Percentiles rank a stretch among this genome's conserved stretches.
These are phyloP conservation scores for Pristionchus japonicus DNA, from an alignment of 2,888 invertebrate genomes.

Conservation along the genomic window DNA sequence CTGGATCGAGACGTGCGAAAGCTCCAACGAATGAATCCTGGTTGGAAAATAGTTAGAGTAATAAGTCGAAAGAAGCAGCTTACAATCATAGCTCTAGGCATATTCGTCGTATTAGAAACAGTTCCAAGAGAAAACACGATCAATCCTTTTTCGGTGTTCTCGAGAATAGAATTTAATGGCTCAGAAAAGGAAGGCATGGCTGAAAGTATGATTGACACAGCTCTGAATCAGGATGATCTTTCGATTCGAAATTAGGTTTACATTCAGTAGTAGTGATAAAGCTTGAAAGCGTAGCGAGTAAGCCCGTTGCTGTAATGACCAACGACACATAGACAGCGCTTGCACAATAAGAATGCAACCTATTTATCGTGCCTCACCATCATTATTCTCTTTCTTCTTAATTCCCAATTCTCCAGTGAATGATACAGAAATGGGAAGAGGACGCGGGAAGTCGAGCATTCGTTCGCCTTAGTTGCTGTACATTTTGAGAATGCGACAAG, in stretches of 20 bases:
- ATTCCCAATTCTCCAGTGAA: slow-evolving; percentile 70
- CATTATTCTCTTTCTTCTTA: slow-evolving; percentile 48
- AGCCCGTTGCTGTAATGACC: not conserved
- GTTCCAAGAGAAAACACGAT: slow-evolving; percentile 69
- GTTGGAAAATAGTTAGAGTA: not conserved
- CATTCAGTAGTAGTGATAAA: not conserved
- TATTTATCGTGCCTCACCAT: not conserved
- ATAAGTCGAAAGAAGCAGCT: not conserved
- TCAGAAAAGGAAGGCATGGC: not conserved
- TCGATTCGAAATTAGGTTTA: not conserved
- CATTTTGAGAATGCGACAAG: not conserved
- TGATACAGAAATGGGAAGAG: slow-evolving; percentile 67
- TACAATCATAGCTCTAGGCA: slow-evolving; percentile 71
- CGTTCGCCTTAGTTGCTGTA: slow-evolving; percentile 57
- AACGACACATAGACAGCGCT: not conserved
- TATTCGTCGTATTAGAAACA: slow-evolving; percentile 74
- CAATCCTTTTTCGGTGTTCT: slow-evolving; percentile 53
- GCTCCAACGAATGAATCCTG: slow-evolving; percentile 70
- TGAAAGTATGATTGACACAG: no score
- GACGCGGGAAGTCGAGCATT: slow-evolving; percentile 73
- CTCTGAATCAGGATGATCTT: not conserved
- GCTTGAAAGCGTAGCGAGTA: not conserved
- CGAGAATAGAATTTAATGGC: slow-evolving; percentile 50
- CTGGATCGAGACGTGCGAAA: slow-evolving; percentile 62
- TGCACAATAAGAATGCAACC: not conserved